Percentiles rank a stretch among this genome's conserved stretches.
Evolutionary conservation across 2,113 vertebrate species (phyloP).

Genomic region (Pangasianodon gigas): DNA sequence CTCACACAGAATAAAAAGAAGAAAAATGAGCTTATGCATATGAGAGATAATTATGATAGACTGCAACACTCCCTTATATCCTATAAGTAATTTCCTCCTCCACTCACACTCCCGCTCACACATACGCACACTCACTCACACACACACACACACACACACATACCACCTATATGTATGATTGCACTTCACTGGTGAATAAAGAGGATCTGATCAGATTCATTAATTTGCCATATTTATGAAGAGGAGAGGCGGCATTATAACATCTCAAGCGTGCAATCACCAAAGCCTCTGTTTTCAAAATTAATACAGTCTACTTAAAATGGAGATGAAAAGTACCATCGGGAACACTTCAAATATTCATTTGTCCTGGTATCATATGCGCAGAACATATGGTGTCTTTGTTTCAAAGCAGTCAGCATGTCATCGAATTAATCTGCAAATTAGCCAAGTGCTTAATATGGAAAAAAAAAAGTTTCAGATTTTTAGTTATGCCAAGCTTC

Average conservation of each 20-base stretch:
- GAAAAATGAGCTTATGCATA: slow-evolving; percentile 14
- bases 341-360: not conserved
- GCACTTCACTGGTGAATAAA: slow-evolving; percentile 15
- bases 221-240: not conserved
- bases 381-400: not conserved
- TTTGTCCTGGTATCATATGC: not conserved
- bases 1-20: slow-evolving; percentile 3
- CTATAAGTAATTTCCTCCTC: slow-evolving; percentile 19
- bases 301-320: not conserved
- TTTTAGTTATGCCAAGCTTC: not conserved
- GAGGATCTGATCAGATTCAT: slow-evolving; percentile 2
- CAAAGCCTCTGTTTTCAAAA: not conserved
- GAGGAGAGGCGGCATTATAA: not conserved
- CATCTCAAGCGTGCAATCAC: not conserved
- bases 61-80: slow-evolving; percentile 13
- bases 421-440: not conserved
- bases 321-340: not conserved
- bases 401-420: not conserved
- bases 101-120: not conserved
- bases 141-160: slow-evolving; percentile 9
- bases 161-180: not conserved
- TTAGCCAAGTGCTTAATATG: not conserved
- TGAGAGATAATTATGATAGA: slow-evolving; percentile 36
- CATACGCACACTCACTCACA: not conserved
- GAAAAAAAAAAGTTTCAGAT: not conserved